A percentile compares a stretch with the other conserved stretches of the same genome.
phyloP scores from a whole-genome alignment of 2,888 invertebrate species.

The Limnephilus rhombicus region DNA sequence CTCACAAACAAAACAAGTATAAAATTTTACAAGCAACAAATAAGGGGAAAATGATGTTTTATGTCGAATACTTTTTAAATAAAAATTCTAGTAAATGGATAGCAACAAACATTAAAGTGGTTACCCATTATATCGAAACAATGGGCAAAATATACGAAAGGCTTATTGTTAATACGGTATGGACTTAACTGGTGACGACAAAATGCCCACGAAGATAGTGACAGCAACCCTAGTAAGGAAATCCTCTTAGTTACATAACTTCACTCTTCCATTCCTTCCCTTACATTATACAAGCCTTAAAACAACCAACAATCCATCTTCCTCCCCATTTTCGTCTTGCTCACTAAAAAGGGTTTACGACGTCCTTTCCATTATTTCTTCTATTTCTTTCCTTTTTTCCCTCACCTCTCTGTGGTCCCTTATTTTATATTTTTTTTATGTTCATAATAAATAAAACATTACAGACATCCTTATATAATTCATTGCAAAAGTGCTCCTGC shows the following conservation, averaged over 20 bases:
- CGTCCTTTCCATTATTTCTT: neutral
- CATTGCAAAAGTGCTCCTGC: no score
- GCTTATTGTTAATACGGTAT: neutral
- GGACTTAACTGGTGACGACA: neutral
- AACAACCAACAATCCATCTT: conserved; percentile 12
- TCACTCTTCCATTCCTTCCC: neutral
- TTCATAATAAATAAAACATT: no score
- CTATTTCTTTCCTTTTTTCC: neutral
- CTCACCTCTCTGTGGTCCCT: neutral
- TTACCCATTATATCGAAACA: neutral
- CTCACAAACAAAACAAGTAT: no score
- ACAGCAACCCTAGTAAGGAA: neutral
- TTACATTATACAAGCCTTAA: neutral
- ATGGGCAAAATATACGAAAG: neutral
- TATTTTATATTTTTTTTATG: no score
- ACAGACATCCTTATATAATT: no score
- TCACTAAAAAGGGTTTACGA: conserved; percentile 15
- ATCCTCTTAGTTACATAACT: neutral
- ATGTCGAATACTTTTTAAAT: no score
- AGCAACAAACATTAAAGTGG: neutral
- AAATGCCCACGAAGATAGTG: neutral
- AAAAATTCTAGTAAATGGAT: no score
- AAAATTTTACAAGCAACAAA: no score
- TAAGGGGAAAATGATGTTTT: no score
- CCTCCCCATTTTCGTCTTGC: neutral